A percentile compares a stretch with the other conserved stretches of the same genome.
phyloP scores from a whole-genome alignment of 2,888 invertebrate genomes.

The Lasioglossum vierecki region DNA sequence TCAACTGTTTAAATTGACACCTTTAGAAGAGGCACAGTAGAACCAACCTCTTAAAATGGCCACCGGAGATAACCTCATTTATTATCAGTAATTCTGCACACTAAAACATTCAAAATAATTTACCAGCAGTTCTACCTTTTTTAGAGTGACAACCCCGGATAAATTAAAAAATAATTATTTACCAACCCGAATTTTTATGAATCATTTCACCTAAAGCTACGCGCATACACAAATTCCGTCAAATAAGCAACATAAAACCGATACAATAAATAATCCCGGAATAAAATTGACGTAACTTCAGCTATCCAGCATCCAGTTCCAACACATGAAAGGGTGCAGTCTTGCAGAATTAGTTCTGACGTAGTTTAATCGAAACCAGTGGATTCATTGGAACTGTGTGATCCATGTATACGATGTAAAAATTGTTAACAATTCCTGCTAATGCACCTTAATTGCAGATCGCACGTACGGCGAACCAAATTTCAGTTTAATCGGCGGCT shows the following conservation, averaged over 20 bases:
- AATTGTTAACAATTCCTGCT: not conserved
- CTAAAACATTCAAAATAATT: not conserved
- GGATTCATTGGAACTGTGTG: not conserved
- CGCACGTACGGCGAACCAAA: not conserved
- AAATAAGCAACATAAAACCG: not conserved
- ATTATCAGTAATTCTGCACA: not conserved
- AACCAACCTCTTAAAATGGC: not conserved
- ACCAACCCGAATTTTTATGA: not conserved
- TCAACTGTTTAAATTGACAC: not conserved
- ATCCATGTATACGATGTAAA: not conserved
- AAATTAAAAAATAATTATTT: not conserved
- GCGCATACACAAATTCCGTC: not conserved
- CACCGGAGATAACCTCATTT: not conserved
- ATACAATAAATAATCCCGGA: not conserved
- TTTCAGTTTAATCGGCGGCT: constrained; percentile 5
- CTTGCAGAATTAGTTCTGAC: not conserved
- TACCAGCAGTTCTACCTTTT: not conserved
- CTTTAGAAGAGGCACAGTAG: not conserved
- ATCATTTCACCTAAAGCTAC: not conserved
- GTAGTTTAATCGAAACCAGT: not conserved
- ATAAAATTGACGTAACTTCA: not conserved
- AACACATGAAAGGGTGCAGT: not conserved
- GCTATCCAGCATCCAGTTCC: not conserved
- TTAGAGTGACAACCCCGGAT: not conserved
- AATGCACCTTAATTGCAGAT: not conserved